Evolutionary conservation across 2,888 invertebrate species (phyloP).

Genomic region (Brachylomia viminalis): DNA sequence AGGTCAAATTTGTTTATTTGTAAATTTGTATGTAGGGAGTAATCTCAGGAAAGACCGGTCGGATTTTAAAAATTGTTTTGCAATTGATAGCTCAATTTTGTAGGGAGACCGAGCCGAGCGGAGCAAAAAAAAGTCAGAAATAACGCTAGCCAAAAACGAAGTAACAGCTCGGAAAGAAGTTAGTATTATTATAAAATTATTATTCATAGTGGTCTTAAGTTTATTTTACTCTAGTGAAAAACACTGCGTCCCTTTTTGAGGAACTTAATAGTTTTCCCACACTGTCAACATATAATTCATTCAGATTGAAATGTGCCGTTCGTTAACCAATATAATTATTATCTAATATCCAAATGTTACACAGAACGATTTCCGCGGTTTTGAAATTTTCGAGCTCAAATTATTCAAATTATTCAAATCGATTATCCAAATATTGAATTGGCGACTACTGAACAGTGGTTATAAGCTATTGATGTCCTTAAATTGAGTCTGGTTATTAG

Average conservation of each 20-base stretch:
- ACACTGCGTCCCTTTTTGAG: not conserved
- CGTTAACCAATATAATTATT: not conserved
- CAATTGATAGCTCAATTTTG: too few relatives aligned
- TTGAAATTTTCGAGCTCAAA: conserved; percentile 37
- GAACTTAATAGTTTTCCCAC: not conserved
- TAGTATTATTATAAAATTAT: not conserved
- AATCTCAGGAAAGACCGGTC: too few relatives aligned
- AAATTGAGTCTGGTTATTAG: conserved; percentile 3
- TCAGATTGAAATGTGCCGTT: conserved; percentile 23
- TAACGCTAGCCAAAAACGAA: too few relatives aligned
- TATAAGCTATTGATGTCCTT: conserved; percentile 26
- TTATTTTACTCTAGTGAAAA: not conserved
- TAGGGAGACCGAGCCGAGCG: too few relatives aligned
- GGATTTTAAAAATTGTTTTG: too few relatives aligned
- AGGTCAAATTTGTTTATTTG: too few relatives aligned
- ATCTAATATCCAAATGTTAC: conserved; percentile 27
- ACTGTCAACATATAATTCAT: not conserved
- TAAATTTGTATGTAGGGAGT: too few relatives aligned
- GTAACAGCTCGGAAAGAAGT: too few relatives aligned
- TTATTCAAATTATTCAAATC: conserved; percentile 49
- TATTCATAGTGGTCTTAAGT: not conserved
- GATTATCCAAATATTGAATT: conserved; percentile 39
- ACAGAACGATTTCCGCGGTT: conserved; percentile 2
- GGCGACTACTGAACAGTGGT: not conserved
- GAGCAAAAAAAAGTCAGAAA: too few relatives aligned